phyloP scores from a whole-genome alignment of 2,797 vertebrate species.

The Coregonus sp. region DNA sequence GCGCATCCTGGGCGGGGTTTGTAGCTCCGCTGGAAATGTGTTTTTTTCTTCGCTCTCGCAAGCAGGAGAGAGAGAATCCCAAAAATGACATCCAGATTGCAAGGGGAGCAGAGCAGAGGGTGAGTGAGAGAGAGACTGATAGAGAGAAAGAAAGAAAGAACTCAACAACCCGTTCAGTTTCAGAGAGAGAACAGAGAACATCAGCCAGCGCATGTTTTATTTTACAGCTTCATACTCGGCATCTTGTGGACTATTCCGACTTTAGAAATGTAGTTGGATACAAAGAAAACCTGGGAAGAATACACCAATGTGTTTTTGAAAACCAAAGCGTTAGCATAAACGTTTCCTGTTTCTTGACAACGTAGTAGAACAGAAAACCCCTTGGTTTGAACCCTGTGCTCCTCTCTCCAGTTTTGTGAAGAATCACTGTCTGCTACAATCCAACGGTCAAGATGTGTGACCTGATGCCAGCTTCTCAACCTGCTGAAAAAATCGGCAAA shows the following conservation, averaged over 20 bases:
- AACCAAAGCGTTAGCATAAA: slow-evolving; percentile 46
- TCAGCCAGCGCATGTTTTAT: neutral
- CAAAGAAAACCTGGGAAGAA: slow-evolving; percentile 1
- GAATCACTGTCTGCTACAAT: neutral
- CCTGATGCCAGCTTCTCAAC: slow-evolving; percentile 84
- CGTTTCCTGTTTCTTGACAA: slow-evolving; percentile 51
- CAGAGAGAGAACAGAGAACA: neutral
- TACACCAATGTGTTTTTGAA: slow-evolving; percentile 32
- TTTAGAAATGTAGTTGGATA: slow-evolving; percentile 34
- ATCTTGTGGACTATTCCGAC: slow-evolving; percentile 7
- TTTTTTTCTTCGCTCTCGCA: slow-evolving; percentile 40
- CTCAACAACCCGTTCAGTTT: neutral
- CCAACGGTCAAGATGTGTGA: slow-evolving; percentile 77
- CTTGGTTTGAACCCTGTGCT: slow-evolving; percentile 24
- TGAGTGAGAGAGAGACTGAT: slow-evolving; percentile 35
- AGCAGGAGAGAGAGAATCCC: slow-evolving; percentile 62
- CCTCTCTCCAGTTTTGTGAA: neutral
- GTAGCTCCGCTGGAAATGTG: neutral
- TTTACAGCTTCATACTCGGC: neutral
- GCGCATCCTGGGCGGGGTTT: slow-evolving; percentile 54
- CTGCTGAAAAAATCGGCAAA: slow-evolving; percentile 85
- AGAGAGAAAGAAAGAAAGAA: slow-evolving; percentile 23
- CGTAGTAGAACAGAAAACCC: slow-evolving; percentile 51
- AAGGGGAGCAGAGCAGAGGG: slow-evolving; percentile 49
- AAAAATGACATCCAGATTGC: slow-evolving; percentile 74